Conservation (phyloP, 2,888 invertebrate genomes). For the Stratiomys singularior region DNA sequence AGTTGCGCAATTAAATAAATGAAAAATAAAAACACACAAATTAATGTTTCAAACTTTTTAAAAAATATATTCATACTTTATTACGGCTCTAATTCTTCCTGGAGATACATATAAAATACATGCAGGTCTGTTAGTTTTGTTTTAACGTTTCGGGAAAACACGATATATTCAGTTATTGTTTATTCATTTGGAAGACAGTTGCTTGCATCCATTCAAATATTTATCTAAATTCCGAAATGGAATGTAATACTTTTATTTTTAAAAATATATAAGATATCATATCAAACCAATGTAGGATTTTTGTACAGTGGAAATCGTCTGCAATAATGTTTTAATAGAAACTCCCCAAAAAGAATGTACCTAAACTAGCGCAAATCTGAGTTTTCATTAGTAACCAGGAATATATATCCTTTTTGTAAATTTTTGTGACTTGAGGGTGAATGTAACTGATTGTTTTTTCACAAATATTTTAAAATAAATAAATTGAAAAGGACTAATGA, state of each 20-base stretch:
- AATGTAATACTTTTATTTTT: neutral
- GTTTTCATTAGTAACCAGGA: neutral
- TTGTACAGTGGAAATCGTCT: too few relatives aligned
- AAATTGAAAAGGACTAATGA: neutral
- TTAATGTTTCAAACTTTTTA: slow-evolving; percentile 28
- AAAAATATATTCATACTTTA: slow-evolving; percentile 35
- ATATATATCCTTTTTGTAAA: too few relatives aligned
- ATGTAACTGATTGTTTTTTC: too few relatives aligned
- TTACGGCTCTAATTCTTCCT: neutral
- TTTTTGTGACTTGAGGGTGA: too few relatives aligned
- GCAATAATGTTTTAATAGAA: too few relatives aligned
- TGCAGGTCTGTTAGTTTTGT: slow-evolving; percentile 33
- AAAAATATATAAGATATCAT: too few relatives aligned
- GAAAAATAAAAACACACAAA: slow-evolving; percentile 39
- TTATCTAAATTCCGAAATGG: neutral
- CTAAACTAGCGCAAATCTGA: neutral
- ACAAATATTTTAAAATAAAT: slow-evolving; percentile 6
- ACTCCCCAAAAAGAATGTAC: too few relatives aligned
- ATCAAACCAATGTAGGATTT: too few relatives aligned
- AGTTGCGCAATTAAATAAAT: neutral
- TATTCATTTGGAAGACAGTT: neutral
- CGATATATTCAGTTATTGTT: neutral
- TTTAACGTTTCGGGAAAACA: neutral
- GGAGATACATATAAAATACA: slow-evolving; percentile 40
- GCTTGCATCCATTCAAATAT: neutral